Evolutionary conservation across 2,888 invertebrate genomes (phyloP), one percentile per base, ranked within the genome.

Genomic region (Allolobophora icterica): DNA sequence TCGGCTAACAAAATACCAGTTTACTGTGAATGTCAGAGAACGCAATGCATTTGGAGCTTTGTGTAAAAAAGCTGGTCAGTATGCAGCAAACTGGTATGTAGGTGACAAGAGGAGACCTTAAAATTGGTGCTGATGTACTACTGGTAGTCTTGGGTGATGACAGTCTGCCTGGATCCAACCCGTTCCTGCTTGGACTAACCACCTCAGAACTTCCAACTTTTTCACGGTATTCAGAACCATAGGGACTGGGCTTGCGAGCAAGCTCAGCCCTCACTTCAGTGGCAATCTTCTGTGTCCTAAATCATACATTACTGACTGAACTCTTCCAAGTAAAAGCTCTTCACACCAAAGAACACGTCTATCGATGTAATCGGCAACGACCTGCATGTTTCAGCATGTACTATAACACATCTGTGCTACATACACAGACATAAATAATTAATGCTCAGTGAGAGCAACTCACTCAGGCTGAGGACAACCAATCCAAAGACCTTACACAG

Each of bases 201-300:
- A 87, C n/a, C 34, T 87, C 38, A 17, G 34, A 35, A 87, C 87
- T 87, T 87, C 30, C 71, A 71, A n/a, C 71, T n/a, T 71, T 71
- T 71, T 71, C 71, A n/a, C 8, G 71, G 71, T 8, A 71, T 71
- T 71, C 71, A 30, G 71, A 71, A 71, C n/a, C 71, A 11, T 71
- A 71, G 71, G 71, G n/a, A 71, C n/a, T 4, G 30, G 71, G n/a
- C 71, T 71, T 11, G n/a, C 11, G n/a, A n/a, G 87, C 21, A 33
- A 21, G 87, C 24, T 87, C 87, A 87, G n/a, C 34, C 35, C 24
- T 35, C 24, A 87, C 38, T 87, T 87, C 87, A 34, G 35, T 30
- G 38, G 87, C 35, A 87, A 87, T 34, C 38, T 38, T 87, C 87
- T 87, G n/a, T n/a, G n/a, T n/a, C n/a, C n/a, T n/a, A 71, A n/a